Evolutionary conservation across 2,797 vertebrate species (phyloP).

Genomic region (Micrastur ruficollis): DNA sequence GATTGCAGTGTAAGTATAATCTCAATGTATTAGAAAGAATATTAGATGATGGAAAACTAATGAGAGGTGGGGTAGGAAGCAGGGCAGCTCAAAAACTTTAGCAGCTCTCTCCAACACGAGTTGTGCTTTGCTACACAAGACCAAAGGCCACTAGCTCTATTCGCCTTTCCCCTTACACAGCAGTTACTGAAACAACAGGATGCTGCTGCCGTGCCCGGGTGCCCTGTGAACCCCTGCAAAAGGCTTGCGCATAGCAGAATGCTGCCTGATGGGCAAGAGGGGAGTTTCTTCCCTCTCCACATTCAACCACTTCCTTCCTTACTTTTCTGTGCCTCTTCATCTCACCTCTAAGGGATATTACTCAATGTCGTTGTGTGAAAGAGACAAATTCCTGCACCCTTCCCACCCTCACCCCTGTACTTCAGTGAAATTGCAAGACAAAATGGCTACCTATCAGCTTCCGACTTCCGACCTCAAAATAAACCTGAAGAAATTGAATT

Average conservation of each 20-base stretch:
- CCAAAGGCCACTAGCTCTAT: neutral
- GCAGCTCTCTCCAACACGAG: neutral
- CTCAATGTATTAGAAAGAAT: neutral
- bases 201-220: neutral
- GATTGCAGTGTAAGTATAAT: neutral
- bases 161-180: neutral
- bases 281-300: neutral
- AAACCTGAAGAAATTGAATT: neutral
- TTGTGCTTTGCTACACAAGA: neutral
- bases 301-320: neutral
- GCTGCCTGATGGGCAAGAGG: neutral
- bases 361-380: neutral
- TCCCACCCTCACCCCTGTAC: neutral
- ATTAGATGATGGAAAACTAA: neutral
- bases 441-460: neutral
- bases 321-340: neutral
- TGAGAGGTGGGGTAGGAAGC: neutral
- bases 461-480: neutral
- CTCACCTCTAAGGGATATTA: neutral
- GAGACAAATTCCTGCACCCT: neutral
- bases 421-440: neutral
- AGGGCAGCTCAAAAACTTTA: neutral
- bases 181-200: neutral
- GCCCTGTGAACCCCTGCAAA: neutral
- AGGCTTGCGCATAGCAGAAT: neutral